These are phyloP conservation scores for Pasiphila rectangulata DNA, from an alignment of 2,888 invertebrate species.

Conservation along the genomic window DNA sequence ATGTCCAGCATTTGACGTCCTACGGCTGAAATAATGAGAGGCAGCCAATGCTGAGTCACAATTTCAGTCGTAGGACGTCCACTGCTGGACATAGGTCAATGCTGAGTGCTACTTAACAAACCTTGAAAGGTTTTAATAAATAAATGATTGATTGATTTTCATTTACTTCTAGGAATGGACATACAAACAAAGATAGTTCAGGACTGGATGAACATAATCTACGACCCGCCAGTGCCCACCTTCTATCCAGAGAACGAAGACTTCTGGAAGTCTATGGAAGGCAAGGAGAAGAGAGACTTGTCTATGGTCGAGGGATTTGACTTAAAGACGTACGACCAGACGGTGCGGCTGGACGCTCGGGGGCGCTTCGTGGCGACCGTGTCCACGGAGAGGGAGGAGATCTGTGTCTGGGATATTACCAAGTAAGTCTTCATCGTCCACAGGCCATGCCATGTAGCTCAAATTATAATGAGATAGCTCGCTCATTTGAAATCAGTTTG, in stretches of 20 bases:
- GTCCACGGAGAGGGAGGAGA: conserved; percentile 87
- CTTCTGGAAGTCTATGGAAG: conserved; percentile 59
- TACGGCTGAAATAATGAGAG: too few species aligned
- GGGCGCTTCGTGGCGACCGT: conserved; percentile 88
- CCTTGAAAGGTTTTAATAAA: too few species aligned
- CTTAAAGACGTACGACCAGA: conserved; percentile 80
- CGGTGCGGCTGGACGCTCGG: conserved; percentile 83
- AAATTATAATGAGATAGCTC: too few species aligned
- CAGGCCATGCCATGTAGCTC: too few species aligned
- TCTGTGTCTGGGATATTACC: conserved; percentile 89
- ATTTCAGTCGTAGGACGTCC: too few species aligned
- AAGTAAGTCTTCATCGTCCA: conserved; percentile 55
- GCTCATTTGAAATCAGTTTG: too few species aligned
- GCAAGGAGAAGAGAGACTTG: conserved; percentile 54
- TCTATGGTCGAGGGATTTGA: conserved; percentile 65
- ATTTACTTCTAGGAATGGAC: conserved; percentile 36
- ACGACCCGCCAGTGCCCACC: conserved; percentile 82
- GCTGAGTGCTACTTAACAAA: too few species aligned
- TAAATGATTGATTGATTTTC: neutral
- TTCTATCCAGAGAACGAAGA: conserved; percentile 80
- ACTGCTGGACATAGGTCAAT: too few species aligned
- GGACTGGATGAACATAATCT: conserved; percentile 69
- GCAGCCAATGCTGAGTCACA: too few species aligned
- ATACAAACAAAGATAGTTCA: conserved; percentile 61
- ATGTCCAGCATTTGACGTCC: too few species aligned